Percentiles rank a stretch among this genome's conserved stretches.
phyloP scores from a whole-genome alignment of 92 coral and sea anemone species.

The Virgularia gustaviana region DNA sequence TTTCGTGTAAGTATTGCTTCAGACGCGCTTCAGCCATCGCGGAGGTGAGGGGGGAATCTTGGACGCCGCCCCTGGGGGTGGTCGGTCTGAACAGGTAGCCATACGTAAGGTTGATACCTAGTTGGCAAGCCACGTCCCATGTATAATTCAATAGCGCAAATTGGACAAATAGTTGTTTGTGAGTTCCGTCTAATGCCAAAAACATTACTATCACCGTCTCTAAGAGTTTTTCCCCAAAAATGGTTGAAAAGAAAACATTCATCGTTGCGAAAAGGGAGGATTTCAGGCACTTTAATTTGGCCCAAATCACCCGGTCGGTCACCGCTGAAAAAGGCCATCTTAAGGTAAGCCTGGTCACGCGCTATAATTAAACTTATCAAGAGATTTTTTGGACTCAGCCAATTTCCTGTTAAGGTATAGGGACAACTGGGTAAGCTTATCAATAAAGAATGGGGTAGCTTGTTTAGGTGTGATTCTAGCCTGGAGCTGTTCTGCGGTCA shows the following conservation, averaged over 20 bases:
- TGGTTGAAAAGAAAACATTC: slow-evolving; percentile 38
- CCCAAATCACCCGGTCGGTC: slow-evolving; percentile 41
- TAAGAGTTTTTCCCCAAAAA: slow-evolving; percentile 45
- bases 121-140: too few species aligned
- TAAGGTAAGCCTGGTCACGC: slow-evolving; percentile 45
- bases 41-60: too few species aligned
- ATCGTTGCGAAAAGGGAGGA: slow-evolving; percentile 44
- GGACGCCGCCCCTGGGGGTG: too few species aligned
- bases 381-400: not conserved
- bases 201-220: slow-evolving; percentile 35
- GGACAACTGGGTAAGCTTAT: slow-evolving; percentile 19
- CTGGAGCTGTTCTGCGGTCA: slow-evolving; percentile 48
- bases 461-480: slow-evolving; percentile 51
- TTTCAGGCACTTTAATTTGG: slow-evolving; percentile 16
- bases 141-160: slow-evolving; percentile 34
- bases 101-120: too few species aligned
- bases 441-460: slow-evolving; percentile 49
- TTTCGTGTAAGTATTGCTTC: too few species aligned
- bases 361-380: slow-evolving; percentile 24
- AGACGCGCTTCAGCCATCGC: too few species aligned
- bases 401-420: slow-evolving; percentile 23
- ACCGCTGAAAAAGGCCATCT: too few species aligned
- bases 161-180: slow-evolving; percentile 25
- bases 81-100: too few species aligned
- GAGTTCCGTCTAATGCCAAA: slow-evolving; percentile 41